Evolutionary conservation across 2,113 vertebrate species (phyloP), one percentile per base, ranked within the genome.

Genomic region (Meriones unguiculatus): DNA sequence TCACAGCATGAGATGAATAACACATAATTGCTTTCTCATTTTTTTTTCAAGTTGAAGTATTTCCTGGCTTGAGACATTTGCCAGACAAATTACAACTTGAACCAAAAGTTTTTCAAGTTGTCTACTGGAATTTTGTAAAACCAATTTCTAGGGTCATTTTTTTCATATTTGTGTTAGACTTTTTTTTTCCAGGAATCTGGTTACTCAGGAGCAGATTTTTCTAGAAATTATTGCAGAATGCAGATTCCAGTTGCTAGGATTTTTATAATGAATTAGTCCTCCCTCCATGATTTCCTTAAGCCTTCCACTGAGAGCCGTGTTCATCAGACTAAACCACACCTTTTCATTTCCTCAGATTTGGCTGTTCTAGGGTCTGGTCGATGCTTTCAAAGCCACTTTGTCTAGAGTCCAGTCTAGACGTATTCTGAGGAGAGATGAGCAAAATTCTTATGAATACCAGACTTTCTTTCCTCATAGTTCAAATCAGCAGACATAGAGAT

Each of bases 301-400:
- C 87, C 59, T 86, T 80, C 46, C 5, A 57, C 67, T 67, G 70
- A 94, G 25, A 57, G 52, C 13, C n/a, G 25, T 70, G 4, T 77
- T 0, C 15, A 70, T 78, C 30, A 84, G 32, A 92, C 14, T 52
- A 32, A 54, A 41, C 18, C 30, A 86, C 15, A 76, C 2, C 18
- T 86, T 93, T 85, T 64, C 13, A 62, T 75, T 96, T 87, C 84
- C 69, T 96, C 81, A 14, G 3, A 73, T 76, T 95, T 80, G 92
- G 46, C 50, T 92, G 24, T 52, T 90, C 24, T 92, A 77, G 4
- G 18, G 35, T 93, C 80, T 97, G 70, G 41, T 70, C 52, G 69
- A 64, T 92, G 77, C 52, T 93, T 96, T 96, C 59, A 95, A 91
- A 92, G 78, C 11, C 38, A 91, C 24, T 93, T 73, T 94, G 25